These are phyloP conservation scores for Ethmia dodecea DNA, from an alignment of 2,888 invertebrate genomes.

Conservation along the genomic window DNA sequence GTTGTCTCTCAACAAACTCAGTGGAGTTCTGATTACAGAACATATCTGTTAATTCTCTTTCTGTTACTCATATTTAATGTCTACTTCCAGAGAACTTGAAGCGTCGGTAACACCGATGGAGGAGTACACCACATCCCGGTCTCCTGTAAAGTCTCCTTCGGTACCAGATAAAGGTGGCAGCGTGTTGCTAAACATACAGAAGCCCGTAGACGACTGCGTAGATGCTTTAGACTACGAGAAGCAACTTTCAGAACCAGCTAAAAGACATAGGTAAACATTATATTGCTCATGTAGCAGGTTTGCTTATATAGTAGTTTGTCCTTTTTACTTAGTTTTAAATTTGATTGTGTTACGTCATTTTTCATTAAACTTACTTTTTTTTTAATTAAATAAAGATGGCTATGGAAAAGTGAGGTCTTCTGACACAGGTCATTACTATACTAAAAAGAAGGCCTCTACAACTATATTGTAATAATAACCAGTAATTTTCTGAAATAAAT, in stretches of 20 bases:
- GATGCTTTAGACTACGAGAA: constrained; percentile 44
- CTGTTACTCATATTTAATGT: too few species aligned
- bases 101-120: constrained; percentile 49
- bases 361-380: too few species aligned
- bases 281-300: too few species aligned
- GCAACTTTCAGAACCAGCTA: constrained; percentile 38
- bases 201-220: constrained; percentile 40
- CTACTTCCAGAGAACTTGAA: constrained; percentile 41
- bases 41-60: too few species aligned
- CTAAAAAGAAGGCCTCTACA: too few species aligned
- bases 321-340: not conserved
- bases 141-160: constrained; percentile 18
- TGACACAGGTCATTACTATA: too few species aligned
- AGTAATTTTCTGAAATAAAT: too few species aligned
- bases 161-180: constrained; percentile 29
- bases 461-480: too few species aligned
- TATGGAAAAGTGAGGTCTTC: too few species aligned
- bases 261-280: constrained; percentile 54
- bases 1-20: too few species aligned
- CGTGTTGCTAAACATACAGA: constrained; percentile 46
- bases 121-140: constrained; percentile 42
- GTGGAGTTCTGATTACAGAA: too few species aligned
- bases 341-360: not conserved
- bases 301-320: not conserved
- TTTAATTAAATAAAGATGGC: too few species aligned